A percentile compares a stretch with the other conserved stretches of the same genome.
Conservation (phyloP, 2,797 vertebrate species). For the Ceryle rudis region DNA sequence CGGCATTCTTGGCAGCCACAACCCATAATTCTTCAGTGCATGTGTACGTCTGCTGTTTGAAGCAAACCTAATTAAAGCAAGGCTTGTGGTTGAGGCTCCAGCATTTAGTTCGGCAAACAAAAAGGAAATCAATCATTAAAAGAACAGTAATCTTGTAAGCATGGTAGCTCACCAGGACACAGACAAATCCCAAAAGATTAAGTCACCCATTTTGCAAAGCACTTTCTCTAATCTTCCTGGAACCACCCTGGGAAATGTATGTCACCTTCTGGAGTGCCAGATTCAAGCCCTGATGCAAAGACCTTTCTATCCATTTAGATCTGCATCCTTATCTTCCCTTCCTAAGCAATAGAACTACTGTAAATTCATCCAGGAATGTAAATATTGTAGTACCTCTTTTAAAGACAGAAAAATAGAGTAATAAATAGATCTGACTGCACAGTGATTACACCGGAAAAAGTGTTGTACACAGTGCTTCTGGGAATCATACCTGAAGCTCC, state of each 20-base stretch:
- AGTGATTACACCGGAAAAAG: neutral
- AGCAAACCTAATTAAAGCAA: slow-evolving; percentile 37
- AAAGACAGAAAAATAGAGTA: neutral
- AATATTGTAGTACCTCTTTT: neutral
- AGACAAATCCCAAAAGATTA: neutral
- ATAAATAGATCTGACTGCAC: neutral
- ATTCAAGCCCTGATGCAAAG: neutral
- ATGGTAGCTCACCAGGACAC: neutral
- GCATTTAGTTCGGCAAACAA: neutral
- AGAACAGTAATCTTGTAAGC: neutral
- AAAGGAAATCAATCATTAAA: neutral
- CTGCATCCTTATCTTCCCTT: neutral
- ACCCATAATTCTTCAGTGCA: neutral
- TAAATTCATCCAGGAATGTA: neutral
- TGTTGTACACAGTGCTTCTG: neutral
- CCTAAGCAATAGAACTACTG: neutral
- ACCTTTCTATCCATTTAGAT: neutral
- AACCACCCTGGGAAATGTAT: neutral
- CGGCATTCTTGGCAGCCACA: neutral
- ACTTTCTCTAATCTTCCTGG: neutral
- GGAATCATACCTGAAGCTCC: neutral
- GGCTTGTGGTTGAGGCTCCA: neutral
- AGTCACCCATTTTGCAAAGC: neutral
- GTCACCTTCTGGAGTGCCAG: neutral
- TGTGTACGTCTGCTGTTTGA: slow-evolving; percentile 9